A percentile compares a stretch with the other conserved stretches of the same genome.
Evolutionary conservation across 1,140 invertebrate genomes (phyloP).

Genomic region (Popillia japonica): DNA sequence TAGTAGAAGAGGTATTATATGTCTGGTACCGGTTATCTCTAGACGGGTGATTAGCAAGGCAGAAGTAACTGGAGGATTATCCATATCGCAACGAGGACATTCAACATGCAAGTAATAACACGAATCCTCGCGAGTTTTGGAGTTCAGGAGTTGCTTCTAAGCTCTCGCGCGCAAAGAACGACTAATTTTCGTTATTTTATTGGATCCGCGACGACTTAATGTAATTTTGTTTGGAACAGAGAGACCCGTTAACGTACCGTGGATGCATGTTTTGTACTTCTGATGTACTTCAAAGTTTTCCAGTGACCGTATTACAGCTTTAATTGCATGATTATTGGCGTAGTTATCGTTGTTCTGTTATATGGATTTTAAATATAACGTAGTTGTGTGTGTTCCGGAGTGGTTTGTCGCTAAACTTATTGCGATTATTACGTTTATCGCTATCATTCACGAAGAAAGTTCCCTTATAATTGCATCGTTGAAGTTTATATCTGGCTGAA

Average conservation of each 20-base stretch:
- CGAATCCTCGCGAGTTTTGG: conserved; percentile 23
- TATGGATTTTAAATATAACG: conserved; percentile 33
- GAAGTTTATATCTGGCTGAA: background rate
- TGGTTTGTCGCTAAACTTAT: conserved; percentile 7
- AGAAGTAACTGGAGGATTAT: conserved; percentile 29
- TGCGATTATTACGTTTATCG: conserved; percentile 19
- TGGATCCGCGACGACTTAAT: conserved; percentile 25
- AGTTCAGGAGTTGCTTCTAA: conserved; percentile 27
- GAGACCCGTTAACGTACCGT: conserved; percentile 15
- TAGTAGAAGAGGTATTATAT: conserved; percentile 27
- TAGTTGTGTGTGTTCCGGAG: background rate
- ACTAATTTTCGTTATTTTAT: conserved; percentile 35
- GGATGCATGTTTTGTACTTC: conserved; percentile 16
- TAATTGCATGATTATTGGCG: conserved; percentile 32
- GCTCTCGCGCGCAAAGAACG: conserved; percentile 23
- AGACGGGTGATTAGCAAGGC: conserved; percentile 32
- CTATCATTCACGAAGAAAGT: background rate
- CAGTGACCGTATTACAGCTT: conserved; percentile 15
- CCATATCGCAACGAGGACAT: conserved; percentile 34
- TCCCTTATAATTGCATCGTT: background rate
- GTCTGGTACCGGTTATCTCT: conserved; percentile 32
- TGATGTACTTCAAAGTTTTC: conserved; percentile 32
- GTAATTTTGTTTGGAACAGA: conserved; percentile 25
- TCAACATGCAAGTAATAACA: conserved; percentile 31
- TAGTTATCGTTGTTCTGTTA: conserved; percentile 24